Conservation (phyloP, 2,113 vertebrate species). For the Pao palembangensis region DNA sequence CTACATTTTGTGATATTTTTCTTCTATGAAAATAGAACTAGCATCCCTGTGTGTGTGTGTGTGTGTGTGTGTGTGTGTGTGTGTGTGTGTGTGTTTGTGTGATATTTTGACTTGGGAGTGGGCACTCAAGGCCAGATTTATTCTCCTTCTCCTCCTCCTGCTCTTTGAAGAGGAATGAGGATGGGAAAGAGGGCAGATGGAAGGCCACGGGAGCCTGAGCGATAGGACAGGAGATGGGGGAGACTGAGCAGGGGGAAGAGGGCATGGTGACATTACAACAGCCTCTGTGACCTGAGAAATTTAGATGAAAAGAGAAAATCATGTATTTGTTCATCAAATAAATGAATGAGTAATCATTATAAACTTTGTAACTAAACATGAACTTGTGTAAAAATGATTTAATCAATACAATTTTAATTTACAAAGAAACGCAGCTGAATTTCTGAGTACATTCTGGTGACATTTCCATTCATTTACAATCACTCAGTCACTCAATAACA, state of each 20-base stretch:
- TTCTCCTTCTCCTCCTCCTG: slow-evolving; percentile 32
- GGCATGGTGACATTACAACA: slow-evolving; percentile 65
- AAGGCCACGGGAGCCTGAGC: slow-evolving; percentile 41
- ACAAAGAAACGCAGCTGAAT: too few relatives aligned
- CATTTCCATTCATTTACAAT: too few relatives aligned
- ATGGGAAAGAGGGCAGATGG: slow-evolving; percentile 48
- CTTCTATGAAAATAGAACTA: too few relatives aligned
- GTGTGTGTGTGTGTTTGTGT: slow-evolving; percentile 27
- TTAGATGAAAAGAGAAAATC: background rate
- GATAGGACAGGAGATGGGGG: slow-evolving; percentile 47
- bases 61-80: slow-evolving; percentile 15
- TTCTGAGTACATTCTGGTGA: too few relatives aligned
- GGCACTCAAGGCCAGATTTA: slow-evolving; percentile 30
- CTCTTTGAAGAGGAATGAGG: slow-evolving; percentile 59
- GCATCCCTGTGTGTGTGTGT: background rate
- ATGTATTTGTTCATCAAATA: too few relatives aligned
- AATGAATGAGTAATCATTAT: too few relatives aligned
- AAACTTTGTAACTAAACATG: too few relatives aligned
- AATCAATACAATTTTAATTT: too few relatives aligned
- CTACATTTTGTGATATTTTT: slow-evolving; percentile 19
- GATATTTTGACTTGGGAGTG: slow-evolving; percentile 66
- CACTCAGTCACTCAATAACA: too few relatives aligned
- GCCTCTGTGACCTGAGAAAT: slow-evolving; percentile 17
- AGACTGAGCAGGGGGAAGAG: slow-evolving; percentile 28
- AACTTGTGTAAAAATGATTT: too few relatives aligned